These are phyloP conservation scores for Oenanthe melanoleuca DNA, from an alignment of 2,113 vertebrate genomes.

Conservation along the genomic window DNA sequence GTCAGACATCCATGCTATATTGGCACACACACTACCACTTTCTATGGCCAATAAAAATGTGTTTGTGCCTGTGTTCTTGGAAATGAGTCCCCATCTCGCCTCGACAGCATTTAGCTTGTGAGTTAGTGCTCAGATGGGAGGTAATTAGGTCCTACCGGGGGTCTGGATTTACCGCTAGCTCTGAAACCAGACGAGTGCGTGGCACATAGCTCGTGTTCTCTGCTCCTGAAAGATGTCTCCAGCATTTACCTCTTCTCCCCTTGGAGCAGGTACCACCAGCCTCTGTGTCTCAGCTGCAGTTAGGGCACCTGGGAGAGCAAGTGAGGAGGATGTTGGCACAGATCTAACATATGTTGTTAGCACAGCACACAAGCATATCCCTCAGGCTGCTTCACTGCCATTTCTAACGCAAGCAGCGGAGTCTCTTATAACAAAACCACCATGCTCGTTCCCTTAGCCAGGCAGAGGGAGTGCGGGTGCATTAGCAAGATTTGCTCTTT, in stretches of 20 bases:
- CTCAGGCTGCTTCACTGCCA: slow-evolving; percentile 38
- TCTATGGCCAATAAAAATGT: slow-evolving; percentile 64
- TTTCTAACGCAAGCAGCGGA: background rate
- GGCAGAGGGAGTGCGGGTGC: background rate
- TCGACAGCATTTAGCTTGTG: slow-evolving; percentile 33
- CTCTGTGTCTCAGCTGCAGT: slow-evolving; percentile 13
- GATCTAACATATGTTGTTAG: slow-evolving; percentile 45
- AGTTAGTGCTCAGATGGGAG: slow-evolving; percentile 53
- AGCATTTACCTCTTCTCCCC: background rate
- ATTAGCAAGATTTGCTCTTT: background rate
- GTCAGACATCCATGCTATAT: slow-evolving; percentile 61
- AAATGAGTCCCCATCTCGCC: slow-evolving; percentile 44
- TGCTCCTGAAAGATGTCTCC: background rate
- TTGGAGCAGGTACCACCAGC: background rate
- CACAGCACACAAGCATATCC: slow-evolving; percentile 20
- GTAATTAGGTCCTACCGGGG: slow-evolving; percentile 53
- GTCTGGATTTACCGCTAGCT: slow-evolving; percentile 15
- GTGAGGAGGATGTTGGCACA: slow-evolving; percentile 7
- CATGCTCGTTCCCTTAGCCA: background rate
- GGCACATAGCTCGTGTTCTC: background rate
- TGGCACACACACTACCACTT: slow-evolving; percentile 45
- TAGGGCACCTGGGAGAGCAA: slow-evolving; percentile 11
- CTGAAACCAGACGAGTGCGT: background rate
- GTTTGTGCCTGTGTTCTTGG: slow-evolving; percentile 56
- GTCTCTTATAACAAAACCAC: background rate